Conservation (phyloP, 2,888 invertebrate genomes). For the Osmoderma eremita region DNA sequence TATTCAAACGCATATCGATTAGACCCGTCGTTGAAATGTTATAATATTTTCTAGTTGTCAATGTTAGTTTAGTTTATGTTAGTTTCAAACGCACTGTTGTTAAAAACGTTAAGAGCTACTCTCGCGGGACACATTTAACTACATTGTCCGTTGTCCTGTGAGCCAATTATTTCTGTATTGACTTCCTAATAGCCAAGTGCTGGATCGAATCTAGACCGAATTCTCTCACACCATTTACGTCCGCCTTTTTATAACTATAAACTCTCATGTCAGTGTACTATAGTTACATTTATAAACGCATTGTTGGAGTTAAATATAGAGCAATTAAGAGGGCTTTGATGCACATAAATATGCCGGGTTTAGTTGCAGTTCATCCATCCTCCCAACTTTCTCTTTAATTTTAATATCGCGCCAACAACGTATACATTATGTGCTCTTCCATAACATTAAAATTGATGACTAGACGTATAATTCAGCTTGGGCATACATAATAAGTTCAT, state of each 20-base stretch:
- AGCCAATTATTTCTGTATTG: conserved; percentile 13
- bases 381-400: conserved; percentile 18
- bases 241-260: conserved; percentile 28
- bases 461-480: background rate
- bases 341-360: conserved; percentile 28
- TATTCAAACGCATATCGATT: too few relatives aligned
- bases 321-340: conserved; percentile 32
- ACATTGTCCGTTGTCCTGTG: background rate
- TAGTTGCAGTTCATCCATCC: conserved; percentile 11
- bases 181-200: background rate
- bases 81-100: too few relatives aligned
- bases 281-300: conserved; percentile 27
- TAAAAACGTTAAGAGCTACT: too few relatives aligned
- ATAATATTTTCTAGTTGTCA: too few relatives aligned
- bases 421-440: conserved; percentile 2
- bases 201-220: conserved; percentile 30
- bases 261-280: conserved; percentile 35
- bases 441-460: conserved; percentile 13
- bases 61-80: too few relatives aligned
- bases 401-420: conserved; percentile 19
- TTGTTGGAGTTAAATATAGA: conserved; percentile 33
- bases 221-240: conserved; percentile 31
- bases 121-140: background rate
- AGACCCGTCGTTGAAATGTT: too few relatives aligned
- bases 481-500: background rate